Conservation (phyloP, 2,113 vertebrate species). For the Syrrhaptes paradoxus region DNA sequence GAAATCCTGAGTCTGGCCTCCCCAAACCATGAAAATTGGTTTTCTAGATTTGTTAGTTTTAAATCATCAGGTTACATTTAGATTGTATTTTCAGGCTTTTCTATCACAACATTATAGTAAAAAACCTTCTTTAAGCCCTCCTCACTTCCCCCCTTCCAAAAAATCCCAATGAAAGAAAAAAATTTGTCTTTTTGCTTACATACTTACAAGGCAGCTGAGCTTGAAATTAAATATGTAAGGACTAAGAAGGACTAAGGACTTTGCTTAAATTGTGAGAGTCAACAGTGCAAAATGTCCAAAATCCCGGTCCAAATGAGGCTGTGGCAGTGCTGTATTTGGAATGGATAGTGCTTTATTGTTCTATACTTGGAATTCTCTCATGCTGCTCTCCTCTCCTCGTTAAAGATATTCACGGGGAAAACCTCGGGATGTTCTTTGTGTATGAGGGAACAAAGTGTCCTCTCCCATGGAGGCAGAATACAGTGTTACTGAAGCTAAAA, state of each 20-base stretch:
- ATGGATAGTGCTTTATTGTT: conserved; percentile 41
- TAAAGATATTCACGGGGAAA: background rate
- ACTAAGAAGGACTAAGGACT: background rate
- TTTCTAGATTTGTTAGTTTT: background rate
- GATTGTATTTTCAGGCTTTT: conserved; percentile 9
- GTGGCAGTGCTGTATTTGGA: background rate
- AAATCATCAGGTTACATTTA: conserved; percentile 2
- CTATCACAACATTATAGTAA: background rate
- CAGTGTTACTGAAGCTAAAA: conserved; percentile 20
- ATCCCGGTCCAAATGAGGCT: background rate
- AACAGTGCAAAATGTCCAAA: background rate
- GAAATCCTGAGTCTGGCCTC: background rate
- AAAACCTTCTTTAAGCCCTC: background rate
- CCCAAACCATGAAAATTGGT: background rate
- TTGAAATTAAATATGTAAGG: background rate
- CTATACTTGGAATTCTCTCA: conserved; percentile 7
- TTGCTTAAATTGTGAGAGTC: background rate
- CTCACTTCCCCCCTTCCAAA: background rate
- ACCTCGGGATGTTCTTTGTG: conserved; percentile 33
- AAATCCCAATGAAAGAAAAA: background rate
- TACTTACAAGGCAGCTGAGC: background rate
- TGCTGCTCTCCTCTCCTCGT: conserved; percentile 7
- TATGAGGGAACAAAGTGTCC: conserved; percentile 26
- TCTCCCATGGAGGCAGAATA: conserved; percentile 37
- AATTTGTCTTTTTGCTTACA: background rate